Evolutionary conservation across 2,888 invertebrate species (phyloP), one percentile per base, ranked within the genome.

Genomic region (Lumbricus terrestris): DNA sequence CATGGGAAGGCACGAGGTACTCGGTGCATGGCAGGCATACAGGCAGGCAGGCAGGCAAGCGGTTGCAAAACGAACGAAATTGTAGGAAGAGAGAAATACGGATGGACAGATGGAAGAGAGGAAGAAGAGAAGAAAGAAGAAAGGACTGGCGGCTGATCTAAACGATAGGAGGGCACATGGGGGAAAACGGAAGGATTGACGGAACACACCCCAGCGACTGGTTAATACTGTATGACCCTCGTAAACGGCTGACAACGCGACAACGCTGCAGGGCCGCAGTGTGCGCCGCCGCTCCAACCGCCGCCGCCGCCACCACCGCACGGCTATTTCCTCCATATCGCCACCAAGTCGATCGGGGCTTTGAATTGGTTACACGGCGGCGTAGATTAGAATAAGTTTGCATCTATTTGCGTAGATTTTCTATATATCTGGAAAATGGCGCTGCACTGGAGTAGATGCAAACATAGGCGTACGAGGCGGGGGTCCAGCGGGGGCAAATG

Each of bases 191-290:
- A n/a, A 69, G n/a, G 29, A 69, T n/a, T 69, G 69, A 69, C 69
- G 69, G n/a, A 69, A 69, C n/a, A 69, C n/a, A 29, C 69, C 69
- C 29, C 29, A n/a, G 69, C 69, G 69, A 69, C 29, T 69, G 69
- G 69, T 69, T 69, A 69, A 69, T 69, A 69, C 69, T 69, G 69
- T n/a, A 69, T 69, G 69, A 69, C 29, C 69, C 69, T 69, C 69
- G 69, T 69, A 69, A 69, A 69, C 69, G 69, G 69, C 69, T 69
- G 69, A n/a, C n/a, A n/a, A n/a, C 69, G 69, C n/a, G n/a, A 69
- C n/a, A n/a, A 69, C n/a, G 69, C 5, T 54, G 23, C n/a, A 11
- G n/a, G 47, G 40, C 40, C 16, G 40, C n/a, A n/a, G n/a, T 40
- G 40, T 40, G 40, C 40, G 13, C 38, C 38, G 38, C 38, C 38